Evolutionary conservation across 1,140 invertebrate genomes (phyloP), one percentile per base, ranked within the genome.

Genomic region (Nephila pilipes): DNA sequence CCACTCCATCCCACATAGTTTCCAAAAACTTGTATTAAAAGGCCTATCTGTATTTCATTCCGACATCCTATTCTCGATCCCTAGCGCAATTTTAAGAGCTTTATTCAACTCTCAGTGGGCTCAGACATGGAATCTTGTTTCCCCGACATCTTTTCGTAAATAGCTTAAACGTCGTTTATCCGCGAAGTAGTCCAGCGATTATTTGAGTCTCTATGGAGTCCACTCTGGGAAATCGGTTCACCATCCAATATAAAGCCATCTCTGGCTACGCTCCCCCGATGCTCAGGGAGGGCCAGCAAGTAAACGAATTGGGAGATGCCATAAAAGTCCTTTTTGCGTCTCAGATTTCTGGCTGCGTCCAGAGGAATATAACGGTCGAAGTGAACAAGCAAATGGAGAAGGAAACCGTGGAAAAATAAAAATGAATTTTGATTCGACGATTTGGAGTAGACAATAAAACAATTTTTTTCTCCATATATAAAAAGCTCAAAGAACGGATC

Each of bases 401-500:
- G 38, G 36, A 65, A 69, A 75, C 69, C 69, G 16, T 20, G 32
- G 60, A 69, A 87, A 22, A 87, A 46, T 65, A 69, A 60, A 87
- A 87, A 87, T 87, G 85, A 87, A 87, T 87, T 87, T 65, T 87
- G 85, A 87, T 87, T 60, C 60, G 36, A 25, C 22, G 1, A 85
- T 57, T 85, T 85, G 22, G 20, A 57, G 16, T n/a, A 25, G 83
- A 60, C 12, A 57, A 57, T 55, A 85, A 60, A 85, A 57, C 22
- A 25, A 60, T 85, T 55, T 36, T 60, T 58, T 32, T 38, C 32
- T 46, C 46, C 46, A 46, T 46, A 46, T 46, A 6, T 2, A 46
- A 4, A 46, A 46, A 46, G 46, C 46, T 46, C 46, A 46, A 10
- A 46, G 6, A 6, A 10, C 6, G 6, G 46, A 46, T 46, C 12